Base-by-base conservation (phyloP, 2,113 vertebrate genomes). In the Bungarus multicinctus region DNA sequence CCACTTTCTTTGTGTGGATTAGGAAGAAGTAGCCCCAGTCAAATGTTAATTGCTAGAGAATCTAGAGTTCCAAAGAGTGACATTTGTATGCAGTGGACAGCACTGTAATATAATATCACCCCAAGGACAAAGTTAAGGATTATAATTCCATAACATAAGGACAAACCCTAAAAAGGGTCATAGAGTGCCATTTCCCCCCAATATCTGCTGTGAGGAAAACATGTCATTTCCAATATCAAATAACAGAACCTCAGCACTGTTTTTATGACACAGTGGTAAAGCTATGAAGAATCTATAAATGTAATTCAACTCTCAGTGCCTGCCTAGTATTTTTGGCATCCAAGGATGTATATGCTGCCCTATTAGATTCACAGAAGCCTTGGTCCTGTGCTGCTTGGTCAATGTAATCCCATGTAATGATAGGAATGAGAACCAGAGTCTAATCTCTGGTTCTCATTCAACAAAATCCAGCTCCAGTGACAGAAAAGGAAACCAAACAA, bases 251-350 rank as follows among this genome's bases (percentile, higher is more conserved):
- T 85, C 20, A 39, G 50, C 90, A 89, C 52, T 95, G 2, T 54
- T 89, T 89, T 92, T 74, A 85, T 93, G 91, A 87, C 47, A 91
- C 89, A 54, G 43, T 10, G 90, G 90, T 6, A 0, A 0, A 85
- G 81, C 88, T 57, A 93, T 91, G 54, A 89, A 91, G 93, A 88
- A 93, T 22, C 3, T 50, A 69, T 16, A 57, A 88, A 92, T 85
- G 74, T 90, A 2, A 89, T 91, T 0, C 34, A 20, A 93, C 16
- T 47, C 8, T 16, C 30, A 0, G 53, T 92, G 18, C 9, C 20
- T 93, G 3, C 27, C 85, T 0, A 0, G 23, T 57, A 90, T 7
- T 34, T 2, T 52, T 95, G 89, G 4, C 30, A 69, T 20, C 34
- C 90, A 1, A 23, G 58, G 57, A 30, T 14, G 53, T 89, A 93